Conservation (phyloP, 2,888 invertebrate genomes). For the Perithous albicinctus region DNA sequence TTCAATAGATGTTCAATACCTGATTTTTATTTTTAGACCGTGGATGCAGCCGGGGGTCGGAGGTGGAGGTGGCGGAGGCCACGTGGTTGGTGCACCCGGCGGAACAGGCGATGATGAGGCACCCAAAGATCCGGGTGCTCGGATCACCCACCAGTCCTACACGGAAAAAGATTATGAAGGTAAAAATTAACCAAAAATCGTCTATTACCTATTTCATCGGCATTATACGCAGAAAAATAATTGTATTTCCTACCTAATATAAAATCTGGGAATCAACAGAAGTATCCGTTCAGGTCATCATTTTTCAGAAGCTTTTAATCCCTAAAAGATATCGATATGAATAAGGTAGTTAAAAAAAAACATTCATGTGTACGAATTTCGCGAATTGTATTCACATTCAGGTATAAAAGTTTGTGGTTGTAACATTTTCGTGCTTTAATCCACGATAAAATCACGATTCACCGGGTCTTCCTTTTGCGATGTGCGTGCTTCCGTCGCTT, state of each 20-base stretch:
- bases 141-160: slow-evolving; percentile 91
- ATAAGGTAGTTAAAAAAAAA: background rate
- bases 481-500: slow-evolving; percentile 30
- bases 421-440: background rate
- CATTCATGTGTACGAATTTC: background rate
- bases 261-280: too few relatives aligned
- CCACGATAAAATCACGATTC: slow-evolving; percentile 1
- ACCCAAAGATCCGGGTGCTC: slow-evolving; percentile 94
- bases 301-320: too few relatives aligned
- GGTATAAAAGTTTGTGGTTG: background rate
- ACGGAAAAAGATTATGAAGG: slow-evolving; percentile 96
- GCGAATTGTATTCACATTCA: background rate
- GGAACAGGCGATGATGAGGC: slow-evolving; percentile 90
- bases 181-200: too few relatives aligned
- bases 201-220: too few relatives aligned
- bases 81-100: slow-evolving; percentile 81
- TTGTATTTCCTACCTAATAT: background rate
- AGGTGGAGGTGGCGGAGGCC: slow-evolving; percentile 75
- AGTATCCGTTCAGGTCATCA: too few relatives aligned
- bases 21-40: slow-evolving; percentile 82
- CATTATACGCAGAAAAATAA: background rate
- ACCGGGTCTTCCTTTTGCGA: background rate
- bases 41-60: slow-evolving; percentile 85
- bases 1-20: background rate
- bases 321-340: background rate